Base-by-base conservation (phyloP, 2,113 vertebrate genomes). In the Pterocles burchelli region DNA sequence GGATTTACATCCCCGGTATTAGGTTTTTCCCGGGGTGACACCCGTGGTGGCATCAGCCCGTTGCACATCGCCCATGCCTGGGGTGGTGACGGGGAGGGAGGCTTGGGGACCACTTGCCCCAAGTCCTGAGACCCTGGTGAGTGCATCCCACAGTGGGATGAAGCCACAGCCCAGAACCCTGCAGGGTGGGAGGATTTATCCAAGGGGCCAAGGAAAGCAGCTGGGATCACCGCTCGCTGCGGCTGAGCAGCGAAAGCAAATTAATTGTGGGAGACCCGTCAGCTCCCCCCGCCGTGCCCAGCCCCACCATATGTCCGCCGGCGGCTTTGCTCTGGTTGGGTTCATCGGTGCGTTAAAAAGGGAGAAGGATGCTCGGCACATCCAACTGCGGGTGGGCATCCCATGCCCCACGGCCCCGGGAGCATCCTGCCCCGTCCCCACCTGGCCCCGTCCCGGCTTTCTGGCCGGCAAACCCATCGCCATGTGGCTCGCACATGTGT, bases 401-500 rank as follows among this genome's bases (percentile, higher is more conserved):
- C n/a, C 10, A 0, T 0, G 0, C 6, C 62, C 68, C 49, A 4
- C 2, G 2, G 45, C 48, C 51, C 25, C 2, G 3, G 48, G 25
- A 3, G 1, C 21, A 7, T 26, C 52, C 70, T 57, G 11, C 31
- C n/a, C 70, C 4, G 0, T 22, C 22, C 68, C 75, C 88, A 79
- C 36, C 92, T 84, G 85, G 75, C 46, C 55, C 54, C 63, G 1
- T 51, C 41, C 7, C 1, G 10, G 41, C 18, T 41, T 43, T 28
- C 2, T 28, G 88, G 85, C 90, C 5, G 1, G 34, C n/a, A n/a
- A 57, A n/a, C 22, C 79, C 59, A 0, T 4, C 3, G 2, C 93
- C 95, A 97, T 91, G 89, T 95, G 97, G 86, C 11, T 63, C 26
- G 1, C 95, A 97, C 59, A 67, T 94, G 92, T 92, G 33, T 17